phyloP scores from a whole-genome alignment of 2,888 invertebrate species.

The Isoperla grammatica region DNA sequence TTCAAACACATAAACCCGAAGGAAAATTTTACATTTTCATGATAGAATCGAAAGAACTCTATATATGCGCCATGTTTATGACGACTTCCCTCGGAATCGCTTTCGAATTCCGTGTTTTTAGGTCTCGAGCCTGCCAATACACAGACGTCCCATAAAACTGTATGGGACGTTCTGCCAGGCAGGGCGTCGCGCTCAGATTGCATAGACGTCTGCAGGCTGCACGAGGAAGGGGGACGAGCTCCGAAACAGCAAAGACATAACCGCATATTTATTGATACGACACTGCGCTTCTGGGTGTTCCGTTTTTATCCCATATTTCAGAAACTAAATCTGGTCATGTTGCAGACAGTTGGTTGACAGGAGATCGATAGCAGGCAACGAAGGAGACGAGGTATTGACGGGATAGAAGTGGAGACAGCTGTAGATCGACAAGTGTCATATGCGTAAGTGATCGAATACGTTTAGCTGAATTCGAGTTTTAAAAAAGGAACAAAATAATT shows the following conservation, averaged over 20 bases:
- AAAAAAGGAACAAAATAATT: too few species aligned
- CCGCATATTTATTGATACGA: slow-evolving; percentile 16
- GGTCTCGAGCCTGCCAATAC: background rate
- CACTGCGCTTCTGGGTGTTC: background rate
- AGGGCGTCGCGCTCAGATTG: too few species aligned
- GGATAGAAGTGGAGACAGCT: background rate
- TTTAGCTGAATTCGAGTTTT: too few species aligned
- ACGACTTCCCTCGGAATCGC: too few species aligned
- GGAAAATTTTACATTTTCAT: too few species aligned
- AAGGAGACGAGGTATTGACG: slow-evolving; percentile 5
- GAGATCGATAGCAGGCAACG: slow-evolving; percentile 1
- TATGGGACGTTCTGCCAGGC: background rate
- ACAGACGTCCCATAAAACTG: slow-evolving; percentile 9
- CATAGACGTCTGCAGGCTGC: too few species aligned
- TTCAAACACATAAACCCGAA: too few species aligned
- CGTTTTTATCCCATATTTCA: slow-evolving; percentile 5
- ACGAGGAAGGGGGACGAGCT: background rate
- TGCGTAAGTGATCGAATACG: too few species aligned
- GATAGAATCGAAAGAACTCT: too few species aligned
- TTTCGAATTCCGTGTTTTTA: too few species aligned
- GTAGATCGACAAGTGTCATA: too few species aligned
- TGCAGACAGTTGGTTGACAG: slow-evolving; percentile 10
- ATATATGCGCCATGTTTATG: too few species aligned
- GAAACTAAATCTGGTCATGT: slow-evolving; percentile 6
- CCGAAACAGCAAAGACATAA: slow-evolving; percentile 11